Conservation (phyloP, 2,113 vertebrate genomes). For the Sprattus sprattus region DNA sequence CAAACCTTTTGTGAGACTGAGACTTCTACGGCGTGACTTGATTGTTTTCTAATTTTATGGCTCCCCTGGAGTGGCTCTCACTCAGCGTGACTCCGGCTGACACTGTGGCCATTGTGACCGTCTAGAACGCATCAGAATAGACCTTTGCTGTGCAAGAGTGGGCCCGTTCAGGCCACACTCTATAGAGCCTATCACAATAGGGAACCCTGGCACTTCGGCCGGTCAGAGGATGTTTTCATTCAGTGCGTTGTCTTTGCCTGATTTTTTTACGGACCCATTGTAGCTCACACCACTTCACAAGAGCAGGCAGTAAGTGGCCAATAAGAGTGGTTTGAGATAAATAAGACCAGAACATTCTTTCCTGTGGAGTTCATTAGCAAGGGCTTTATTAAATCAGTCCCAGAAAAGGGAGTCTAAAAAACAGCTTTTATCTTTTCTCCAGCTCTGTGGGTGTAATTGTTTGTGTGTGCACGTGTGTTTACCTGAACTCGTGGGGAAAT, state of each 20-base stretch:
- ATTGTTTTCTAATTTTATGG: neutral
- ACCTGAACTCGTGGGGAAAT: neutral
- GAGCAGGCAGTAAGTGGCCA: constrained; percentile 8
- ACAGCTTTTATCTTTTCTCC: neutral
- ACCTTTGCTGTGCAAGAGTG: neutral
- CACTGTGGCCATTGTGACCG: neutral
- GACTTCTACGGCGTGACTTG: neutral
- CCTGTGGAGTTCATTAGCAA: constrained; percentile 6
- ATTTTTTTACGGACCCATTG: neutral
- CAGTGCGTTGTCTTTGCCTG: neutral
- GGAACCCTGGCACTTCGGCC: neutral
- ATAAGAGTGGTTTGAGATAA: neutral
- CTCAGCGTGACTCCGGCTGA: neutral
- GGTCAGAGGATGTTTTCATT: neutral
- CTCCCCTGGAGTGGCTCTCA: neutral
- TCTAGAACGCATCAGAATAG: neutral
- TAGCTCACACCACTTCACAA: neutral
- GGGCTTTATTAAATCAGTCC: constrained; percentile 4
- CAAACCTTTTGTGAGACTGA: neutral
- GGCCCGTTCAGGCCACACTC: neutral
- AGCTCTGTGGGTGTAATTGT: neutral
- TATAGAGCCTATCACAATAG: neutral
- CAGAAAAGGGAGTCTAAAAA: neutral
- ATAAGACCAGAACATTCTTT: neutral
- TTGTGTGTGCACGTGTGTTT: neutral